Evolutionary conservation across 2,888 invertebrate species (phyloP).

Genomic region (Barypeithes pellucidus): DNA sequence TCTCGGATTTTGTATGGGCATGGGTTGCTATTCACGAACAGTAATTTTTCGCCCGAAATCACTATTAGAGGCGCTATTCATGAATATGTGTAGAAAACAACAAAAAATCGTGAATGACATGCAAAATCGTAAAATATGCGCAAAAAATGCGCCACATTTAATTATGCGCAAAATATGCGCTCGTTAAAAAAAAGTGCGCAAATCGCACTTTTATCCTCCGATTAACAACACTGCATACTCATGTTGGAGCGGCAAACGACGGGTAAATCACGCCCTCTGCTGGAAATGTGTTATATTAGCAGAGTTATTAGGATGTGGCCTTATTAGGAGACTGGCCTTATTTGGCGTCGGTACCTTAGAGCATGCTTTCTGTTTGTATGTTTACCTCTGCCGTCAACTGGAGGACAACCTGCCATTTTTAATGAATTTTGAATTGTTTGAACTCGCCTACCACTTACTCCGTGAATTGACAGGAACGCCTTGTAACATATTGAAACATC

Average conservation of each 20-base stretch:
- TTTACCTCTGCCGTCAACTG: not conserved
- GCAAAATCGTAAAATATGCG: not conserved
- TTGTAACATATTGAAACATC: too few species aligned
- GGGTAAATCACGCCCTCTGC: too few species aligned
- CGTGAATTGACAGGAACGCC: too few species aligned
- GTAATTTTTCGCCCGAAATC: too few species aligned
- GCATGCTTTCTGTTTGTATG: not conserved
- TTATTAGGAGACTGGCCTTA: too few species aligned
- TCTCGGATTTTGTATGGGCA: not conserved
- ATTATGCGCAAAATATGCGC: not conserved
- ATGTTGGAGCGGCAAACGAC: too few species aligned
- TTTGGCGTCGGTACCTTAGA: too few species aligned
- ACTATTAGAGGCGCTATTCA: not conserved
- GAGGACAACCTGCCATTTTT: not conserved
- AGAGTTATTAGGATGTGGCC: too few species aligned
- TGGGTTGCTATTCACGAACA: conserved; percentile 1
- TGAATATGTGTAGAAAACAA: too few species aligned
- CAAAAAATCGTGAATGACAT: not conserved
- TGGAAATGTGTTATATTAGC: too few species aligned
- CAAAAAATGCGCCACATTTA: not conserved
- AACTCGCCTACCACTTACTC: too few species aligned
- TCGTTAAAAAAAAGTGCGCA: not conserved
- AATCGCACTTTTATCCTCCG: not conserved
- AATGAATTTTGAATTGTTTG: too few species aligned
- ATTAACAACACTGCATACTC: conserved; percentile 5